phyloP scores from a whole-genome alignment of 2,888 invertebrate genomes.

The Epinotia nisella region DNA sequence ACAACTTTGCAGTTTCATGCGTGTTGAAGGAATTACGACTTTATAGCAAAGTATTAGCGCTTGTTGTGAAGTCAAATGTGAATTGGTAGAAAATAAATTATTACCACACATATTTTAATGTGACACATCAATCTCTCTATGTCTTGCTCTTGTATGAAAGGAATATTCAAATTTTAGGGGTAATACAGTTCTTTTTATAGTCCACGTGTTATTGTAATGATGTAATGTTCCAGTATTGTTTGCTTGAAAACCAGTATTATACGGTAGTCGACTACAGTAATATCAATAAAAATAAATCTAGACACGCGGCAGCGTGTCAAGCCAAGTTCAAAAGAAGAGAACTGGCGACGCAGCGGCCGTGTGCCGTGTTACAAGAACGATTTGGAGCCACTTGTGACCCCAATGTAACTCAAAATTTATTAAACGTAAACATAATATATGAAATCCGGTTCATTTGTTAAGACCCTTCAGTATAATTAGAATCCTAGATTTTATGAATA shows the following conservation, averaged over 20 bases:
- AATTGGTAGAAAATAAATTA: constrained; percentile 57
- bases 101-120: constrained; percentile 69
- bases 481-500: no score
- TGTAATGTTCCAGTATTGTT: constrained; percentile 45
- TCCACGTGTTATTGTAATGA: constrained; percentile 60
- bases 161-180: constrained; percentile 71
- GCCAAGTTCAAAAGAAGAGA: no score
- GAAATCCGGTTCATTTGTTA: no score
- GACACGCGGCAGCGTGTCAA: no score
- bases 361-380: no score
- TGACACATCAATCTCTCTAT: constrained; percentile 70
- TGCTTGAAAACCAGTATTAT: not conserved
- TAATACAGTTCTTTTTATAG: constrained; percentile 63
- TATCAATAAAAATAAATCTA: no score
- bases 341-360: no score
- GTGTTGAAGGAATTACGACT: constrained; percentile 47
- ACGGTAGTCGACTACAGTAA: no score
- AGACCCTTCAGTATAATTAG: no score
- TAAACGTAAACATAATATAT: no score
- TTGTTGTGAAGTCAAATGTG: constrained; percentile 41
- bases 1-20: constrained; percentile 48
- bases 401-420: no score
- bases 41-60: constrained; percentile 43
- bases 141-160: constrained; percentile 67
- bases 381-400: no score